Base-by-base conservation (phyloP, 2,888 invertebrate genomes). In the Emmelina monodactyla region DNA sequence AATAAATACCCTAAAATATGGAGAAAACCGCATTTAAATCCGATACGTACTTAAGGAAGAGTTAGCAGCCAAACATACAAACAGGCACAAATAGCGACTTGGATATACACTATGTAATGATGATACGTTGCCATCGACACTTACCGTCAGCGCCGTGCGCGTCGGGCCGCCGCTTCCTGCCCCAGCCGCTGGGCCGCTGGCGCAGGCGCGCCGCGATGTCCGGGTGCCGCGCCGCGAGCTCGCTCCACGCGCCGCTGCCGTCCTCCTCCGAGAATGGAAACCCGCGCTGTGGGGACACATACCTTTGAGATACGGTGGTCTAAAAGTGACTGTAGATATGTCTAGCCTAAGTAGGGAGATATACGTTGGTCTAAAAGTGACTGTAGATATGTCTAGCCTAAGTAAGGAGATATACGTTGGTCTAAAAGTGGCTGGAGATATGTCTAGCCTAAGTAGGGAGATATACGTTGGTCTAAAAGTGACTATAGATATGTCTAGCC, bases 151-250 rank as follows among this genome's bases (percentile, higher is more conserved):
- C 59, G 68, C 72, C 69, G 62, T 76, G 69, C 55, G 70, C 72
- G 53, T 72, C 70, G 34, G 75, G 73, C 31, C 73, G 60, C 16
- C 76, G 62, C 58, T 78, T 79, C 50, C 75, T 58, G 38, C 73
- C 72, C 79, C 80, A 69, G 55, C 70, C 68, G 63, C 72, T 70
- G 46, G 82, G 71, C 33, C 78, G 76, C 52, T 72, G 73, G 52
- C 84, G 71, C 47, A 88, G 72, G 36, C 87, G 86, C 55, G 87
- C 87, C 41, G 89, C 88, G 53, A 90, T 85, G 60, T 89, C 88
- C 22, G 90, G 90, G 62, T 89, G 88, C 9, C 88, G 82, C 45
- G 85, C 76, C 30, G 88, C 88, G 46, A 89, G 76, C 57, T 88
- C 85, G 68, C 88, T 87, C 62, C 89, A 80, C 58, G 83, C 79